A percentile compares a stretch with the other conserved stretches of the same genome.
phyloP scores from a whole-genome alignment of 30 jellyfish, hydroid and myxozoan species.

The Aurelia aurita complex sp. Pacific region DNA sequence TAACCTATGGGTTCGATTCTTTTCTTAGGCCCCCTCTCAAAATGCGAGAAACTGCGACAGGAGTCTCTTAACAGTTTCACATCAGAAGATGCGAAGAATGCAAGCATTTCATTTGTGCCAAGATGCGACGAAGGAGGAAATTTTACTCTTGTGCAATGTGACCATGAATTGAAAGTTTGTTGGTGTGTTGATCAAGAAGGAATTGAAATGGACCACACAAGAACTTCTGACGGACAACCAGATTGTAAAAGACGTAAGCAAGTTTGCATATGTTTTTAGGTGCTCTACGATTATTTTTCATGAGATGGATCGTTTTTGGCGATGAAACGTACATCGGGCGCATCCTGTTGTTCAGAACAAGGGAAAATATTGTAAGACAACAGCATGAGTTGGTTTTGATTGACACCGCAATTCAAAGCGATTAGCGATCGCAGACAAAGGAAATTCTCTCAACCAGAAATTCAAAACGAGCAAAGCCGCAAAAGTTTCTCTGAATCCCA shows the following conservation, averaged over 20 bases:
- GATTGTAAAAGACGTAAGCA: constrained; percentile 30
- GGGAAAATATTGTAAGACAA: no score
- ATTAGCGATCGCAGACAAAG: no score
- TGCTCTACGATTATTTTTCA: no score
- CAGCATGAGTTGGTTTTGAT: no score
- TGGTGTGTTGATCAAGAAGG: constrained; percentile 43
- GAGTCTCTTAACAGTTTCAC: not conserved
- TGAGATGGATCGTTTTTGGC: no score
- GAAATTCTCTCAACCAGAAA: no score
- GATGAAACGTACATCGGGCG: no score
- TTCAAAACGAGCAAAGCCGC: no score
- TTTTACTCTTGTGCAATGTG: constrained; percentile 47
- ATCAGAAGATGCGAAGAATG: not conserved
- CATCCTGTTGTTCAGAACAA: no score
- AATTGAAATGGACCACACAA: not conserved
- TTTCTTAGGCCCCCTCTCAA: not conserved
- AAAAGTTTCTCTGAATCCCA: no score
- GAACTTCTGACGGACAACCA: not conserved
- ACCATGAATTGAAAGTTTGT: constrained; percentile 13
- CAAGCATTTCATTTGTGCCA: constrained; percentile 28
- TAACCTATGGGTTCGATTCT: no score
- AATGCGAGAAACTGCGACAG: constrained; percentile 31
- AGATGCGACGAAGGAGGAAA: constrained; percentile 55
- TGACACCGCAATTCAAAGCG: no score
- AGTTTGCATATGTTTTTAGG: not conserved